Percentiles rank a stretch among this genome's conserved stretches.
Conservation (phyloP, 2,797 vertebrate species). For the Lates japonicus region DNA sequence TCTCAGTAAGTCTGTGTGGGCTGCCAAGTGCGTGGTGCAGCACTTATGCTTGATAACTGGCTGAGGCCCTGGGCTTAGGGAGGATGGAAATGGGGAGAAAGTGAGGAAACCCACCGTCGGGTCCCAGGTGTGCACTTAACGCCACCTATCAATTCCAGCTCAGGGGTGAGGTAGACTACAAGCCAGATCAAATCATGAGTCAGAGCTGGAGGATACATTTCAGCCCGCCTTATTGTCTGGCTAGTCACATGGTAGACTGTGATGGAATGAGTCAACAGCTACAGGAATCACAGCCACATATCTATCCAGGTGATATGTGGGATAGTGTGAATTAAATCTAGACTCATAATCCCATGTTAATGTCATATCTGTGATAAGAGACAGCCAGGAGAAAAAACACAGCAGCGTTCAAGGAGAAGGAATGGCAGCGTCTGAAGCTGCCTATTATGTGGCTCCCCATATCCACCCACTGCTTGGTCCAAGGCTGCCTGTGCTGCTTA, state of each 20-base stretch:
- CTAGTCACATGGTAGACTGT: conserved; percentile 66
- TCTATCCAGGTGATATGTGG: conserved; percentile 68
- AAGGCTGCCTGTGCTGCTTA: conserved; percentile 75
- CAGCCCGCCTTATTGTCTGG: conserved; percentile 65
- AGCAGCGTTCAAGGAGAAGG: conserved; percentile 51
- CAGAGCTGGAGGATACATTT: conserved; percentile 71
- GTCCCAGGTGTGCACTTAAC: conserved; percentile 79
- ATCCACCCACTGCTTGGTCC: conserved; percentile 77
- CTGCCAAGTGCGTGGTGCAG: conserved; percentile 54
- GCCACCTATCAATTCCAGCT: conserved; percentile 69
- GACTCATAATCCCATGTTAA: conserved; percentile 55
- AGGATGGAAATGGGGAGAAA: conserved; percentile 54
- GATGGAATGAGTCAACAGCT: conserved; percentile 68
- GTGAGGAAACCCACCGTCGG: conserved; percentile 27
- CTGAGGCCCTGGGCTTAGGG: conserved; percentile 47
- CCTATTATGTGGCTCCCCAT: conserved; percentile 69
- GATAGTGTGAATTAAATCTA: conserved; percentile 62
- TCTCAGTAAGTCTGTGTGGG: conserved; percentile 56
- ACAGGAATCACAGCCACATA: conserved; percentile 54
- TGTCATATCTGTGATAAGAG: conserved; percentile 49
- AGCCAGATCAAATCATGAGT: conserved; percentile 77
- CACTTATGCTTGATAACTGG: conserved; percentile 51
- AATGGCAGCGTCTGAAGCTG: conserved; percentile 66
- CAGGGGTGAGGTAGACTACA: conserved; percentile 62
- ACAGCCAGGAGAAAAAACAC: conserved; percentile 21